These are phyloP conservation scores for Ispidina picta DNA, from an alignment of 2,797 vertebrate genomes.

Conservation along the genomic window DNA sequence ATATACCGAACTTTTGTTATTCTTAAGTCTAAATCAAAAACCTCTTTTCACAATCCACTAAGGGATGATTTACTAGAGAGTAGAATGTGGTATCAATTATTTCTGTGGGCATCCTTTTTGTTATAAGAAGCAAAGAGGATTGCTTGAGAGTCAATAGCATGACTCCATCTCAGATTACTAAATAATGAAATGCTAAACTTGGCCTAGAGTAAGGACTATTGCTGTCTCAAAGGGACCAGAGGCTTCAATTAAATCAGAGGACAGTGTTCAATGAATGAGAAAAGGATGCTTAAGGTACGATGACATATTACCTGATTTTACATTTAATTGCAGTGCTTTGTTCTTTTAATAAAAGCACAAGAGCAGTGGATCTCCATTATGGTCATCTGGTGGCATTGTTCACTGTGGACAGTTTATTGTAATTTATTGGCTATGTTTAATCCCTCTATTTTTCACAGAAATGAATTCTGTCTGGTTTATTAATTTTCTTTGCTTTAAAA, in stretches of 20 bases:
- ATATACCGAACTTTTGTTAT: conserved; percentile 69
- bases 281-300: conserved; percentile 63
- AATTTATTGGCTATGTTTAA: conserved; percentile 49
- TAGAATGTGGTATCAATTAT: conserved; percentile 77
- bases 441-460: conserved; percentile 55
- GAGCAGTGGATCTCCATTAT: conserved; percentile 62
- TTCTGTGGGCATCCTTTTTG: conserved; percentile 77
- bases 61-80: conserved; percentile 66
- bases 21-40: conserved; percentile 71
- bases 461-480: conserved; percentile 52
- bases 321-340: conserved; percentile 70
- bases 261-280: conserved; percentile 51
- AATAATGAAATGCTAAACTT: conserved; percentile 69
- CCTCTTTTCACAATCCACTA: conserved; percentile 56
- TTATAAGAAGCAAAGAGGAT: conserved; percentile 72
- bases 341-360: conserved; percentile 72
- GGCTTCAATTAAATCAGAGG: conserved; percentile 67
- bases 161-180: conserved; percentile 68
- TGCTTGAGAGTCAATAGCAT: conserved; percentile 63
- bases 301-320: conserved; percentile 71
- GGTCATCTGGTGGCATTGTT: conserved; percentile 65
- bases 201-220: conserved; percentile 67
- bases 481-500: conserved; percentile 32
- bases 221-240: conserved; percentile 61
- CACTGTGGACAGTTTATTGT: conserved; percentile 52